Base-by-base conservation (phyloP, 1,140 invertebrate genomes). In the Samia ricini region DNA sequence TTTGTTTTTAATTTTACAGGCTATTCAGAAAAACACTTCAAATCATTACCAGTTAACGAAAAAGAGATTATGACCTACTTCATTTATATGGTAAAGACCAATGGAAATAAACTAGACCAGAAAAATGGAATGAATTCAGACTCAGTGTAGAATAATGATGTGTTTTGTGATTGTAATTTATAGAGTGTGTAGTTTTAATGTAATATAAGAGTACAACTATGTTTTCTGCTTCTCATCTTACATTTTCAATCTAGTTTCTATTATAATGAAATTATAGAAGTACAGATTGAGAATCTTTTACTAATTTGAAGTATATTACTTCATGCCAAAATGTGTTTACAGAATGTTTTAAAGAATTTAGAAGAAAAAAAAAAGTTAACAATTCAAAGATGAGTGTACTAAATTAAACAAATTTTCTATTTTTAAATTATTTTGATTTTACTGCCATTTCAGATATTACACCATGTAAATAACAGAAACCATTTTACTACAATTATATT, bases 51-150 rank as follows among this genome's bases (percentile, higher is more conserved):
- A 42, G 96, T 99, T 1, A 94, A 95, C 74, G 98, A 99, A 86
- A 99, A 98, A 82, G 98, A 99, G 89, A 96, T 97, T 22, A 91
- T 98, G 15, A 97, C 97, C n/a, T 98, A 96, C 79, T 99, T 99
- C 83, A 97, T 99, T 71, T 99, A 98, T 81, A 98, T 96, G 88
- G 96, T 99, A 0, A 99, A 99, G 92, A 97, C 96, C 61, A 97
- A 98, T 91, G 95, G 95, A 56, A 98, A 97, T 82, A 98, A 98
- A 88, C 90, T 98, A 69, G 97, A 98, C 89, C 96, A 97, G 85
- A 97, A 96, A 81, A 97, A 96, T 91, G 95, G 95, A 65, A 91
- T 94, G 54, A 94, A 92, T 76, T 93, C 91, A 66, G 94, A 95
- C 71, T 88, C 85, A 64, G 79, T 90, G 68, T 88, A 86, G 72